A percentile compares a stretch with the other conserved stretches of the same genome.
phyloP scores from a whole-genome alignment of 2,888 invertebrate species.

The Protonemura montana region DNA sequence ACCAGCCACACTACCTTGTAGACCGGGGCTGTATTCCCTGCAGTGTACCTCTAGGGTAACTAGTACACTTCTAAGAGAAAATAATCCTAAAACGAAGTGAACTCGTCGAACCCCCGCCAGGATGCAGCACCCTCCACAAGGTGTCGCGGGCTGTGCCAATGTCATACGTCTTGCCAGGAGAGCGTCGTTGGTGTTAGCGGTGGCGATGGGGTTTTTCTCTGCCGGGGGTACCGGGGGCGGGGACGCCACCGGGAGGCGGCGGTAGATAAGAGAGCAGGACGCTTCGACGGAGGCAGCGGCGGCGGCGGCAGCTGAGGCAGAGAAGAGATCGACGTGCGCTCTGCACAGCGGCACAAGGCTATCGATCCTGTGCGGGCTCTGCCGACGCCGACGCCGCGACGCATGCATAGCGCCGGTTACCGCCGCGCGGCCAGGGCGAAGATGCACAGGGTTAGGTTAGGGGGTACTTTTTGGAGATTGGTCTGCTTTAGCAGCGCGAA shows the following conservation, averaged over 20 bases:
- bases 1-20: too few relatives aligned
- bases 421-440: background rate
- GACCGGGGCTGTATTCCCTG: too few relatives aligned
- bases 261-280: background rate
- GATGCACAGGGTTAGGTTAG: background rate
- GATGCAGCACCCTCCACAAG: background rate
- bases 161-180: background rate
- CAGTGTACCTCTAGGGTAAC: too few relatives aligned
- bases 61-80: too few relatives aligned
- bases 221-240: background rate
- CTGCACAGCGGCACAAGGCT: background rate
- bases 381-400: constrained; percentile 7
- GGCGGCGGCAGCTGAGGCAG: background rate
- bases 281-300: background rate
- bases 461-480: background rate
- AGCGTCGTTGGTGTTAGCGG: background rate
- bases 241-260: background rate
- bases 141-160: background rate
- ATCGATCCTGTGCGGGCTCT: background rate
- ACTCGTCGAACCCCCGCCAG: too few relatives aligned
- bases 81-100: too few relatives aligned
- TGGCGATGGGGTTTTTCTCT: background rate
- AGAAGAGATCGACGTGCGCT: background rate
- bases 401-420: background rate
- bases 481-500: background rate